A percentile compares a stretch with the other conserved stretches of the same genome.
Conservation (phyloP, 2,113 vertebrate species). For the Strix aluco region DNA sequence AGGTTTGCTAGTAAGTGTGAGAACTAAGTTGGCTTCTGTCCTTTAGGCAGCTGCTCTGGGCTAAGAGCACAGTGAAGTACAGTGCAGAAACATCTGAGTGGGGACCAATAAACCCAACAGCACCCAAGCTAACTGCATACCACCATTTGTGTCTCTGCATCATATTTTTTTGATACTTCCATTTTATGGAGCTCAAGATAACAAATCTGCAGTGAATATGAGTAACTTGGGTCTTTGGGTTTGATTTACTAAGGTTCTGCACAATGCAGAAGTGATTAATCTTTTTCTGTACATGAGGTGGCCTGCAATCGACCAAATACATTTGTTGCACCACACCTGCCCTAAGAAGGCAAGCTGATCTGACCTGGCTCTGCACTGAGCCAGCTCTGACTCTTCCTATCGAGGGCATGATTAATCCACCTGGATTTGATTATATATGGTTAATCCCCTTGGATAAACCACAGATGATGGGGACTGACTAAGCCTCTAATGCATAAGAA, state of each 20-base stretch:
- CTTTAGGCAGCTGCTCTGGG: not conserved
- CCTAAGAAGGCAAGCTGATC: fast-evolving
- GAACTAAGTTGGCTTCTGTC: not conserved
- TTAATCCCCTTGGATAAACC: conserved; percentile 49
- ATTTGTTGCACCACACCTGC: not conserved
- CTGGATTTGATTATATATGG: conserved; percentile 46
- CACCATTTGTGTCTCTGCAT: not conserved
- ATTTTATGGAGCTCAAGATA: not conserved
- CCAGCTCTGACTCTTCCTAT: not conserved
- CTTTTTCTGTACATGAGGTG: not conserved
- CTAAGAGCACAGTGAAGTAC: not conserved
- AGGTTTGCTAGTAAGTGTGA: not conserved
- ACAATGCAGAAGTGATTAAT: not conserved
- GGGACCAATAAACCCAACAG: not conserved
- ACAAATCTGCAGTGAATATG: not conserved
- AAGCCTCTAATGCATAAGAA: conserved; percentile 9
- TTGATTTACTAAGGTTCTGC: not conserved
- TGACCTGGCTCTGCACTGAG: not conserved
- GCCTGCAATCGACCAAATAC: not conserved
- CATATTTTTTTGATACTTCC: not conserved
- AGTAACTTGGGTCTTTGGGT: not conserved
- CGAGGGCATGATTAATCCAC: conserved; percentile 53
- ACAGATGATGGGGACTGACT: not conserved
- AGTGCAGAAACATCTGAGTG: not conserved
- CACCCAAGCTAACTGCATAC: not conserved